Percentiles rank a stretch among this genome's conserved stretches.
These are phyloP conservation scores for Rhorus exstirpatorius DNA, from an alignment of 2,888 invertebrate species.

Conservation along the genomic window DNA sequence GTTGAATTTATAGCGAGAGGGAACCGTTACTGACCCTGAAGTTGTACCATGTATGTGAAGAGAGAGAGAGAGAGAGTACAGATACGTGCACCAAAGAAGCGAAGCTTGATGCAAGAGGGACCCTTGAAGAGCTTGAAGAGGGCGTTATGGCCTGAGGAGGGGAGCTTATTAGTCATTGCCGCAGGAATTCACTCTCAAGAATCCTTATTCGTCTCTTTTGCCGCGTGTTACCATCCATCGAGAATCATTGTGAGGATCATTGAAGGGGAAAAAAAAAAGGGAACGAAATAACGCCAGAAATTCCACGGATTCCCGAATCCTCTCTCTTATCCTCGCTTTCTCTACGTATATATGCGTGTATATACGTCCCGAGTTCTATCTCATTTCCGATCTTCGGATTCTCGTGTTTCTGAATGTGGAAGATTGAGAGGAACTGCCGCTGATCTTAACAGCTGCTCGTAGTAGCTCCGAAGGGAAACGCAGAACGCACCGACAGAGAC, in stretches of 20 bases:
- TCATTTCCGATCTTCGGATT: conserved; percentile 49
- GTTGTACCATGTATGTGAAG: conserved; percentile 4
- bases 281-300: not conserved
- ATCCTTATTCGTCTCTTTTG: conserved; percentile 49
- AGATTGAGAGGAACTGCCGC: conserved; percentile 53
- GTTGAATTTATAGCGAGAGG: conserved; percentile 41
- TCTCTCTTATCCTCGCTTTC: not conserved
- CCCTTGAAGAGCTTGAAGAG: conserved; percentile 21
- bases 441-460: conserved; percentile 58
- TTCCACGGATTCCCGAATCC: conserved; percentile 1
- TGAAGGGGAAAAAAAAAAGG: conserved; percentile 6
- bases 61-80: conserved; percentile 3
- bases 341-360: not conserved
- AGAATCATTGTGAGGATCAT: conserved; percentile 13
- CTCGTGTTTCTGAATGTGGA: conserved; percentile 39
- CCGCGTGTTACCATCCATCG: conserved; percentile 2
- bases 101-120: conserved; percentile 17
- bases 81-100: conserved; percentile 8
- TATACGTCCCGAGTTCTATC: conserved; percentile 17
- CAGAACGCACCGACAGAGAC: conserved; percentile 26
- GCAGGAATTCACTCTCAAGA: conserved; percentile 25
- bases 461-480: conserved; percentile 59
- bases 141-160: conserved; percentile 3
- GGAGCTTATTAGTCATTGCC: conserved; percentile 55
- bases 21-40: conserved; percentile 52